phyloP scores from a whole-genome alignment of 2,888 invertebrate species.

The Rugalucina vietnamica region DNA sequence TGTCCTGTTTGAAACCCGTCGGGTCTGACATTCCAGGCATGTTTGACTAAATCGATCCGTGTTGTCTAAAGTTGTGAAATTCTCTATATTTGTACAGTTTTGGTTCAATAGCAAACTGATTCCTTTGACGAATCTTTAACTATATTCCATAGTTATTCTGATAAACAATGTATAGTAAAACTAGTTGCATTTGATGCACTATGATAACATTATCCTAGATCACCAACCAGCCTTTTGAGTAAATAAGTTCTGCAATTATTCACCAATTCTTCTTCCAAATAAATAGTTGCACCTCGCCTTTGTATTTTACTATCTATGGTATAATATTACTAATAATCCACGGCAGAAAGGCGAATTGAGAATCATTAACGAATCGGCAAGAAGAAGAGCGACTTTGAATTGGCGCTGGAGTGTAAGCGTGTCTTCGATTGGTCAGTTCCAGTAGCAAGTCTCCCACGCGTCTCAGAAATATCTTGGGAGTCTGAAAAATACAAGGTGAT shows the following conservation, averaged over 20 bases:
- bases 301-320: conserved; percentile 1
- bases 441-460: conserved; percentile 7
- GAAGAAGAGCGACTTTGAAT: neutral
- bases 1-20: neutral
- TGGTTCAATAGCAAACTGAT: too few species aligned
- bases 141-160: too few species aligned
- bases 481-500: too few species aligned
- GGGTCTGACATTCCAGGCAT: neutral
- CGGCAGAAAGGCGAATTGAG: neutral
- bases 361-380: neutral
- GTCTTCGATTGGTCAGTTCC: neutral
- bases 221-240: too few species aligned
- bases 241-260: neutral
- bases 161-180: too few species aligned
- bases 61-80: neutral
- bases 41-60: neutral
- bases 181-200: too few species aligned
- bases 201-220: too few species aligned
- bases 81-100: too few species aligned
- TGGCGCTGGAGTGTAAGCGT: neutral
- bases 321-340: neutral
- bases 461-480: too few species aligned
- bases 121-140: too few species aligned
- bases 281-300: neutral
- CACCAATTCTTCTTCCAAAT: neutral